Conservation (phyloP, 2,113 vertebrate species). For the Leucopsar rothschildi region DNA sequence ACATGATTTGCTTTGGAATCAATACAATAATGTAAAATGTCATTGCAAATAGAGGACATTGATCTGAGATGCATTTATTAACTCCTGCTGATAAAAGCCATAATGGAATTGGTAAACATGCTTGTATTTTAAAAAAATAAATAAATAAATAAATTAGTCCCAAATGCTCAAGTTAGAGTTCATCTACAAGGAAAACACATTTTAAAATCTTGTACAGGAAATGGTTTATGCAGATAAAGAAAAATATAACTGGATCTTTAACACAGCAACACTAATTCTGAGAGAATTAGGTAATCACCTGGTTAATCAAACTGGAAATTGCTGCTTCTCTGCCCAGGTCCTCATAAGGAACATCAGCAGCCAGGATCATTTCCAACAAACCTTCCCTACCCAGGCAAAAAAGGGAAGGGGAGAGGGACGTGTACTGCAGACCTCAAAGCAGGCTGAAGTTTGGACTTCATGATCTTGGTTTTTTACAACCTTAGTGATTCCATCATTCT, state of each 20-base stretch:
- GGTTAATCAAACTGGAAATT: neutral
- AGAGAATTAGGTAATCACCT: neutral
- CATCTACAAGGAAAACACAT: neutral
- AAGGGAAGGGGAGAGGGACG: neutral
- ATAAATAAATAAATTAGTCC: neutral
- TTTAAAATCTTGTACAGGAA: neutral
- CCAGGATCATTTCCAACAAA: neutral
- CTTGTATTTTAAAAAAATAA: neutral
- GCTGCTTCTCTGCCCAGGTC: neutral
- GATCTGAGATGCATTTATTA: slow-evolving; percentile 27
- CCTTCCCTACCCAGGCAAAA: neutral
- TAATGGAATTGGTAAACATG: neutral
- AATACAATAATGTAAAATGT: slow-evolving; percentile 23
- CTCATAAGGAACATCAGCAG: neutral
- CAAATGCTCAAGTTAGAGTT: neutral
- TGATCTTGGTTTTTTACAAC: neutral
- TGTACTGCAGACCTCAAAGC: neutral
- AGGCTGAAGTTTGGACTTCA: neutral
- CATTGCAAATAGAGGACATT: slow-evolving; percentile 4
- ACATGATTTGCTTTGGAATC: slow-evolving; percentile 11
- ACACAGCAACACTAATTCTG: neutral
- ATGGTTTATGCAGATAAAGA: neutral
- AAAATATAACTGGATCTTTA: neutral
- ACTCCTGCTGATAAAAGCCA: neutral
- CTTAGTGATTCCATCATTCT: neutral